Conservation (phyloP, 2,113 vertebrate species). For the Isurus oxyrinchus region DNA sequence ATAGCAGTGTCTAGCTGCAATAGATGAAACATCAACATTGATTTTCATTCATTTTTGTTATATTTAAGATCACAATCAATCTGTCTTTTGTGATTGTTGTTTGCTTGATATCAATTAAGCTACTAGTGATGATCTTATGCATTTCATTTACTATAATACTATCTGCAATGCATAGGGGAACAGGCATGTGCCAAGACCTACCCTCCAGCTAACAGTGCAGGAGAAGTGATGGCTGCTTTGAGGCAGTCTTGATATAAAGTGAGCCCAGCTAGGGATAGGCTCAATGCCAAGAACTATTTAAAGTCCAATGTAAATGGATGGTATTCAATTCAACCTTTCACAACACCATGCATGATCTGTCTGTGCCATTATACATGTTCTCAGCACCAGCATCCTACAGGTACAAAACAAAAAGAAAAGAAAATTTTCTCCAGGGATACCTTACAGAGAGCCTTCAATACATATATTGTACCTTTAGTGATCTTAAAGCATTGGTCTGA, state of each 20-base stretch:
- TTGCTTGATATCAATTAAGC: neutral
- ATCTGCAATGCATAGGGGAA: neutral
- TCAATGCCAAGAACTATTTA: neutral
- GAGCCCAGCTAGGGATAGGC: neutral
- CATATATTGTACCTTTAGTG: neutral
- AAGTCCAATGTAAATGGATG: neutral
- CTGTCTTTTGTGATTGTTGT: neutral
- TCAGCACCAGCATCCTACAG: neutral
- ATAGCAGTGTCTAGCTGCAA: neutral
- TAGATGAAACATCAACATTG: neutral
- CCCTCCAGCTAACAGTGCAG: neutral
- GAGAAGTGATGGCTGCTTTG: neutral
- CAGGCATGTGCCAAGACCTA: neutral
- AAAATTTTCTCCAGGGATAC: neutral
- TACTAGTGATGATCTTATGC: neutral
- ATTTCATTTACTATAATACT: neutral
- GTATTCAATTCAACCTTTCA: neutral
- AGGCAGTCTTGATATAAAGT: neutral
- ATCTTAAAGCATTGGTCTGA: neutral
- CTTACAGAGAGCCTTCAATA: neutral
- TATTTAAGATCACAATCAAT: slow-evolving; percentile 27
- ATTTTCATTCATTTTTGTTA: slow-evolving; percentile 22
- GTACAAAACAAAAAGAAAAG: neutral
- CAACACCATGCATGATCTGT: neutral
- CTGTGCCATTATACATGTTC: neutral